Base-by-base conservation (phyloP, 2,113 vertebrate genomes). In the Glaucomys volans region DNA sequence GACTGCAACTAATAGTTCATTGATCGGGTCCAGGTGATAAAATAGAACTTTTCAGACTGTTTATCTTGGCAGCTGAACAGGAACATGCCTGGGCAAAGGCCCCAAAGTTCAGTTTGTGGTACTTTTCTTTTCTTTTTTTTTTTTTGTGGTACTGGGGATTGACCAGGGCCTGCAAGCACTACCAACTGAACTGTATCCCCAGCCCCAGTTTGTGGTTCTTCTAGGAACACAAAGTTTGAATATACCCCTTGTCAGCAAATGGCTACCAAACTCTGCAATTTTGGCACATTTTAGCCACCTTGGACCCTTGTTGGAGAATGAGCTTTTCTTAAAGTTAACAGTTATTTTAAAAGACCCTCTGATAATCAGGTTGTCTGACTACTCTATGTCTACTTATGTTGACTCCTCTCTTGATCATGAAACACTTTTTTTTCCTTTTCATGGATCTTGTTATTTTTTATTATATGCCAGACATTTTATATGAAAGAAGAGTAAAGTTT, bases 311-410 rank as follows among this genome's bases (percentile, higher is more conserved):
- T 35, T 83, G 57, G 37, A 32, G 16, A 66, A 32, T 44, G 17
- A 6, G 28, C 40, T 44, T 44, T 84, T 66, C 30, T 66, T 84
- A 84, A 44, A 84, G 66, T 66, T 13, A 66, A 32, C 40, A 66
- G 28, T 84, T 84, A 66, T 84, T 84, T 95, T 90, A 50, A 93
- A 50, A 87, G 47, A 22, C 47, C 8, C 5, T 86, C 75, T 90
- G 64, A 62, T 84, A 17, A 84, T 93, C 42, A 20, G 54, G 18
- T 72, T 74, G 37, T 76, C 47, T 64, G 52, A 52, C 47, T 47
- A 47, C 14, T 87, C 71, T 71, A 30, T n/a, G 44, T 93, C 47
- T 86, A 2, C 50, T 62, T 82, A 57, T 66, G 17, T 87, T 77
- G 20, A 77, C 32, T 87, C 6, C n/a, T 96, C 37, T 83, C 76